phyloP scores from a whole-genome alignment of 2,113 vertebrate species.

The Bambusicola thoracicus region DNA sequence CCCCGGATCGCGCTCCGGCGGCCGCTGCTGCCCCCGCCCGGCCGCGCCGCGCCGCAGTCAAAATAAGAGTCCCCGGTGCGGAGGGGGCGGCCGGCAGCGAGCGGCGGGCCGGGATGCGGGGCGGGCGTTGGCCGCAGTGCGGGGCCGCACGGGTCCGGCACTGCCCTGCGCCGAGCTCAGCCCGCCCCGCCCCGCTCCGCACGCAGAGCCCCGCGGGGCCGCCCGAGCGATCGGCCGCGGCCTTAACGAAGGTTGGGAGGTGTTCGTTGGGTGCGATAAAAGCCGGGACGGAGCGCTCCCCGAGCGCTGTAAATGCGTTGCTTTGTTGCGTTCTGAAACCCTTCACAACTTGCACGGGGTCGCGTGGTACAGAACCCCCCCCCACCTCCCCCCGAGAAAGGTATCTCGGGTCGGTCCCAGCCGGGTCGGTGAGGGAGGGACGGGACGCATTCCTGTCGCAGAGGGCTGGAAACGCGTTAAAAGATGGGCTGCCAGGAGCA shows the following conservation, averaged over 20 bases:
- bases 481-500: too few species aligned
- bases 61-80: too few species aligned
- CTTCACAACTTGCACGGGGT: neutral
- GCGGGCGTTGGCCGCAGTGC: too few species aligned
- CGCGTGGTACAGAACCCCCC: neutral
- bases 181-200: too few species aligned
- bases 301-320: slow-evolving; percentile 13
- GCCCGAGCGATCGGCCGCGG: neutral
- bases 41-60: neutral
- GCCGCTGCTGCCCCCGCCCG: neutral
- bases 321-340: neutral
- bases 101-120: too few species aligned
- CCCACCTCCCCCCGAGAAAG: too few species aligned
- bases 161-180: too few species aligned
- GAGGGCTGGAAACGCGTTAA: neutral
- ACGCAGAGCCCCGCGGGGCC: neutral
- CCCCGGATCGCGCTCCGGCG: neutral
- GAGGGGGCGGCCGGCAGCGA: too few species aligned
- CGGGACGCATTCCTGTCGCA: neutral
- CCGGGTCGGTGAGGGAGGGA: neutral
- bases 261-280: neutral
- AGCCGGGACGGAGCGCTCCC: neutral
- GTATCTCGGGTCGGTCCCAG: neutral
- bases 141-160: too few species aligned
- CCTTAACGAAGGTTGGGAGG: neutral